Evolutionary conservation across 2,888 invertebrate species (phyloP).

Genomic region (Pollenia angustigena): DNA sequence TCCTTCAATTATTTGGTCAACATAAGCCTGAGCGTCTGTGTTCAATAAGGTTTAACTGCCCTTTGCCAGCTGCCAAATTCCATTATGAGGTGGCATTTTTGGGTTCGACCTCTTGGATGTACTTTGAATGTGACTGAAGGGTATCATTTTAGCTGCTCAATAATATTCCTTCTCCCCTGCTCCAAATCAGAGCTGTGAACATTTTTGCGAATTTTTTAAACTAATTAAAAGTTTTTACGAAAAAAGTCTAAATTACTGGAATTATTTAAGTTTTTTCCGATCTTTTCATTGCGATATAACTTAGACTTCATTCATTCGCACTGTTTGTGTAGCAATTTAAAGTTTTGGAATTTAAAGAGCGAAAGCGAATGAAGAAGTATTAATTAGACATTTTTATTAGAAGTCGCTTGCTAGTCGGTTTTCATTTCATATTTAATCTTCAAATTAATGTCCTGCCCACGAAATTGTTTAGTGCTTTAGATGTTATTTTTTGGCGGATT

Average conservation of each 20-base stretch:
- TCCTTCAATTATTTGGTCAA: slow-evolving; percentile 62
- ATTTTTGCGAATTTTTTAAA: slow-evolving; percentile 36
- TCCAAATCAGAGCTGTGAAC: background rate
- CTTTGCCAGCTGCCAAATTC: background rate
- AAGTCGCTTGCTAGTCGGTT: background rate
- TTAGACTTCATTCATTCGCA: slow-evolving; percentile 5
- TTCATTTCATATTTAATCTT: background rate
- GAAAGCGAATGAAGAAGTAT: too few relatives aligned
- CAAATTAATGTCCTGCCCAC: slow-evolving; percentile 49
- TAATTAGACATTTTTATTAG: too few relatives aligned
- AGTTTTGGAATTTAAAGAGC: background rate
- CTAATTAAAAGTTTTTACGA: background rate
- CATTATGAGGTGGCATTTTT: slow-evolving; percentile 46
- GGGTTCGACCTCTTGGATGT: slow-evolving; percentile 40
- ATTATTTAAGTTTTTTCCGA: slow-evolving; percentile 32
- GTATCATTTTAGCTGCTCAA: background rate
- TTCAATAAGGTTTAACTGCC: slow-evolving; percentile 53
- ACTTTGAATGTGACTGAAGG: background rate
- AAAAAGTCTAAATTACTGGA: slow-evolving; percentile 42
- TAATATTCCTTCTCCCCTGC: background rate
- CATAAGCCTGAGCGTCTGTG: slow-evolving; percentile 61
- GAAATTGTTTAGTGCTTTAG: slow-evolving; percentile 40
- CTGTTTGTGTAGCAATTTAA: slow-evolving; percentile 3
- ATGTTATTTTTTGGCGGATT: background rate
- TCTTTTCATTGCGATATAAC: background rate